Conservation (phyloP, 2,797 vertebrate species). For the Schizothorax lantsangensis region DNA sequence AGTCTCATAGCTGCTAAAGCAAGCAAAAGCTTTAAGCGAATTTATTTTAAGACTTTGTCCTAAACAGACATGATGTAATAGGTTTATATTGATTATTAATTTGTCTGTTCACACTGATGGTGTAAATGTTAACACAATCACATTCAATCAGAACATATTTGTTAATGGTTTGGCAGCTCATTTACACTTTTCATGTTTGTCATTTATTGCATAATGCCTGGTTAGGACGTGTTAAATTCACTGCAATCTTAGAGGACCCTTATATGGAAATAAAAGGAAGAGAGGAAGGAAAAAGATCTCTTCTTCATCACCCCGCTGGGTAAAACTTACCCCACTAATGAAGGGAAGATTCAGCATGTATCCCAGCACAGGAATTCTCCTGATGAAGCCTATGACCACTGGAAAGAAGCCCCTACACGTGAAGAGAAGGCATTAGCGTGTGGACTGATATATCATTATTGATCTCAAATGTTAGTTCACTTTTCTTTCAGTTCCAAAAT, state of each 20-base stretch:
- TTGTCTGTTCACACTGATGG: not conserved
- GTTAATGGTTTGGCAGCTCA: not conserved
- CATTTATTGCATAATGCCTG: not conserved
- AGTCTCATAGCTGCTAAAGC: conserved; percentile 22
- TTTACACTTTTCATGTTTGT: conserved; percentile 8
- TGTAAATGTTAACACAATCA: not conserved
- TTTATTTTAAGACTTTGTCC: not conserved
- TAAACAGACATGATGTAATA: conserved; percentile 16
- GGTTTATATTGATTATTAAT: not conserved
- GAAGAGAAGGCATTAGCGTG: not conserved
- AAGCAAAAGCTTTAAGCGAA: conserved; percentile 27
- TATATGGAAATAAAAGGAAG: not conserved
- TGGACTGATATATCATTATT: not conserved
- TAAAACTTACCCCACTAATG: conserved; percentile 91
- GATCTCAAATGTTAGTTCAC: not conserved
- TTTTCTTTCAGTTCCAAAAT: not conserved
- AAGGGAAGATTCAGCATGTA: conserved; percentile 95
- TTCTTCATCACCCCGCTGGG: not conserved
- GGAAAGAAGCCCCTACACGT: conserved; percentile 92
- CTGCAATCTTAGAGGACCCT: not conserved
- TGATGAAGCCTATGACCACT: conserved; percentile 93
- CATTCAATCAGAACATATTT: not conserved
- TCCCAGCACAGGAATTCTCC: conserved; percentile 93
- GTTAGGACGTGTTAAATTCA: conserved; percentile 30
- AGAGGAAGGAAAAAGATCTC: not conserved